phyloP scores from a whole-genome alignment of 2,888 invertebrate species.

The Anodontia alba region DNA sequence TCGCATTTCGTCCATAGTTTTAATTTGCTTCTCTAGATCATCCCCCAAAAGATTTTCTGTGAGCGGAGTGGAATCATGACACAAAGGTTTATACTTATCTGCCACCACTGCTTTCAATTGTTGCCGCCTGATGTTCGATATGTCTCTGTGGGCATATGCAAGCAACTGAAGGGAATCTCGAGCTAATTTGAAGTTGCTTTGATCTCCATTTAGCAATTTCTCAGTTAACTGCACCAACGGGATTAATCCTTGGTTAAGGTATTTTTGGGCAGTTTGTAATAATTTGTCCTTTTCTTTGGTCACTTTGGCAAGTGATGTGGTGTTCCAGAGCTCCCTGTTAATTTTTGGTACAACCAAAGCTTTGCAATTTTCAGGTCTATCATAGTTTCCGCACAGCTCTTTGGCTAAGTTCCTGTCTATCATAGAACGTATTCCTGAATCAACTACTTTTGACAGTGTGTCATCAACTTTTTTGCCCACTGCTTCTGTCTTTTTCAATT shows the following conservation, averaged over 20 bases:
- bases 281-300: conserved; percentile 1
- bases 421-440: background rate
- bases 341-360: conserved; percentile 4
- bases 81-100: conserved; percentile 5
- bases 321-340: conserved; percentile 21
- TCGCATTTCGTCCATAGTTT: no score
- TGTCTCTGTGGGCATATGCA: conserved; percentile 24
- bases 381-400: background rate
- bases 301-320: background rate
- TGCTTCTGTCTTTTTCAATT: background rate
- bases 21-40: no score
- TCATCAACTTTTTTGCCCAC: background rate
- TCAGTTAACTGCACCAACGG: conserved; percentile 11
- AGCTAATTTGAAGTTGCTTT: background rate
- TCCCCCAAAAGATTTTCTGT: conserved; percentile 7
- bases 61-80: background rate
- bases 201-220: background rate
- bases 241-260: background rate
- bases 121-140: conserved; percentile 12
- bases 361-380: conserved; percentile 16
- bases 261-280: background rate
- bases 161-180: conserved; percentile 17
- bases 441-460: background rate
- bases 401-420: background rate
- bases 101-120: conserved; percentile 12